These are phyloP conservation scores for Pediacus dermestoides DNA, from an alignment of 2,888 invertebrate species.

Conservation along the genomic window DNA sequence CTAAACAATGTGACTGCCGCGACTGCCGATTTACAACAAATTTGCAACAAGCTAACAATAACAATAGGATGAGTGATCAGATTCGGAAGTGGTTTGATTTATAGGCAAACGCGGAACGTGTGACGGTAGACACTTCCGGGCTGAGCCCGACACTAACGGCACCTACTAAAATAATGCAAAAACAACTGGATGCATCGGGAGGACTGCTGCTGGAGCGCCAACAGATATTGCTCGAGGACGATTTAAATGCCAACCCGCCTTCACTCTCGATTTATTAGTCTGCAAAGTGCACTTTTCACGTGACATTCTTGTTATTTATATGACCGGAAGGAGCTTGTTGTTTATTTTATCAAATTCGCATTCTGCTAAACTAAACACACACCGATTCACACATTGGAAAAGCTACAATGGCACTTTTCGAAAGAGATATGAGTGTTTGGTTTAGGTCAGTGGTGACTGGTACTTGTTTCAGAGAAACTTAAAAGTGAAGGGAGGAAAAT, in stretches of 20 bases:
- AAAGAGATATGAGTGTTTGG: too few relatives aligned
- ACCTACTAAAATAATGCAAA: conserved; percentile 36
- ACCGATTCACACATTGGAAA: too few relatives aligned
- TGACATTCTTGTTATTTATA: conserved; percentile 19
- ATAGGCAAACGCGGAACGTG: conserved; percentile 35
- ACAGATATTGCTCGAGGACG: conserved; percentile 27
- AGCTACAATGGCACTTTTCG: too few relatives aligned
- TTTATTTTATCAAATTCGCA: conserved; percentile 10
- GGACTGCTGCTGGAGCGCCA: too few relatives aligned
- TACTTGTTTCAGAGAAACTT: too few relatives aligned
- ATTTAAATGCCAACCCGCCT: conserved; percentile 17
- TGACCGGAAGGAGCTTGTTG: conserved; percentile 7
- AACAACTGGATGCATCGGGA: conserved; percentile 23
- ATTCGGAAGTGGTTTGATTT: conserved; percentile 41
- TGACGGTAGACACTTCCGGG: conserved; percentile 34
- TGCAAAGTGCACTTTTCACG: conserved; percentile 22
- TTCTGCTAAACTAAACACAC: too few relatives aligned
- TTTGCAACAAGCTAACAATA: conserved; percentile 39
- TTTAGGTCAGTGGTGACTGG: too few relatives aligned
- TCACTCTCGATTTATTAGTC: conserved; percentile 30
- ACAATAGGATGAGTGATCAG: conserved; percentile 37
- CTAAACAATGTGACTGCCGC: conserved; percentile 16
- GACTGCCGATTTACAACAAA: conserved; percentile 33
- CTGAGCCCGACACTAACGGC: conserved; percentile 37
- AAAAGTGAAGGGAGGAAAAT: too few relatives aligned